These are phyloP conservation scores for Falco peregrinus DNA, from an alignment of 2,797 vertebrate species.

Conservation along the genomic window DNA sequence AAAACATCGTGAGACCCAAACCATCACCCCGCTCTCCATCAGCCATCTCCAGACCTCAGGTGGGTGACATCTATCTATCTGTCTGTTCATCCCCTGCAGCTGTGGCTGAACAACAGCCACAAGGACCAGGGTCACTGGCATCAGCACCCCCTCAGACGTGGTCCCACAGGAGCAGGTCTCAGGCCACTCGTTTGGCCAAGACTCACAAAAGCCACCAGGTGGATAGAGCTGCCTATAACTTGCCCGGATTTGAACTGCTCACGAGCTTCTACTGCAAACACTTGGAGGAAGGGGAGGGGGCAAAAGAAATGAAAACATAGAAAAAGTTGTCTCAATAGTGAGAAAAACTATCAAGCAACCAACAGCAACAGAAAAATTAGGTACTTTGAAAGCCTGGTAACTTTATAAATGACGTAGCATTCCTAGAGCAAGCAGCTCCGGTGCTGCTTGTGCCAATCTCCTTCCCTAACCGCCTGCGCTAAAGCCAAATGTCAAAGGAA, in stretches of 20 bases:
- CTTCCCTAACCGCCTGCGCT: not conserved
- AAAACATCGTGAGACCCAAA: not conserved
- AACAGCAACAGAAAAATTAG: not conserved
- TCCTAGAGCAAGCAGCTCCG: not conserved
- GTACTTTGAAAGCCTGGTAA: not conserved
- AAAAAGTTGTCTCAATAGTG: not conserved
- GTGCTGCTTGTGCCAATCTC: not conserved
- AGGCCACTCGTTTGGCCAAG: not conserved
- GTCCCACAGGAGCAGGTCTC: not conserved
- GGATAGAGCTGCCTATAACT: not conserved
- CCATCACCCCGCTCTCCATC: not conserved
- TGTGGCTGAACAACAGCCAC: not conserved
- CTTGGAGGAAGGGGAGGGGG: not conserved
- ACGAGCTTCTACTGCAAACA: not conserved
- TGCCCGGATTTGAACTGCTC: not conserved
- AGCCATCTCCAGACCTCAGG: not conserved
- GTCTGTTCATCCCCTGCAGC: not conserved
- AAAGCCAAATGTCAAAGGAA: not conserved
- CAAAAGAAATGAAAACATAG: not conserved
- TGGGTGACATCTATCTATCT: not conserved
- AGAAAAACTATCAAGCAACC: not conserved
- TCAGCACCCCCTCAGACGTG: accelerated
- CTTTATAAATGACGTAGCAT: not conserved
- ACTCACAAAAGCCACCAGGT: not conserved
- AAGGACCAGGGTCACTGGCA: not conserved